Evolutionary conservation across 2,888 invertebrate genomes (phyloP).

Genomic region (Megamerina dolium): DNA sequence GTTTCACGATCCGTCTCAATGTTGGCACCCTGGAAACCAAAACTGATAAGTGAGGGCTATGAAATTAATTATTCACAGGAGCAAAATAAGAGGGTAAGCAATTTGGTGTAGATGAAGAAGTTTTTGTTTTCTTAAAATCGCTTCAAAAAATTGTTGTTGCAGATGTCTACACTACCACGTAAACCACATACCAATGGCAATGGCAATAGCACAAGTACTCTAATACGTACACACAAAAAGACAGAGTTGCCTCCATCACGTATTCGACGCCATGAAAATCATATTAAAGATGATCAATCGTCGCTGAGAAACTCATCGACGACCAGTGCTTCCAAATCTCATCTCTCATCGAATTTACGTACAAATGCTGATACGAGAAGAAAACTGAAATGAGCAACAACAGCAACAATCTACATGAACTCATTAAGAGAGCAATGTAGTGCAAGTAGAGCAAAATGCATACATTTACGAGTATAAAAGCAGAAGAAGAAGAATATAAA

Average conservation of each 20-base stretch:
- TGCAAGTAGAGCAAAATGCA: no score
- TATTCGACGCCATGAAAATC: slow-evolving; percentile 28
- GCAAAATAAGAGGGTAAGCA: slow-evolving; percentile 41
- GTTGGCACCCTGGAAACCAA: slow-evolving; percentile 78
- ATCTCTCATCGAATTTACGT: slow-evolving; percentile 41
- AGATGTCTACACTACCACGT: slow-evolving; percentile 43
- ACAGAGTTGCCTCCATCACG: slow-evolving; percentile 28
- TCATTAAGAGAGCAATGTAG: slow-evolving; percentile 1
- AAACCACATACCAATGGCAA: slow-evolving; percentile 36
- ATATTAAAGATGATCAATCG: slow-evolving; percentile 40
- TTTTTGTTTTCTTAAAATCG: no score
- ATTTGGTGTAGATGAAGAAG: no score
- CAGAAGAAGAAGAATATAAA: no score
- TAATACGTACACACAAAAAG: slow-evolving; percentile 36
- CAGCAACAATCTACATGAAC: neutral
- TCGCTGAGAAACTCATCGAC: slow-evolving; percentile 37
- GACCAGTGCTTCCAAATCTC: slow-evolving; percentile 39
- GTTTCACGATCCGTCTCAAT: slow-evolving; percentile 76
- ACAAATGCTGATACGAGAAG: slow-evolving; percentile 23
- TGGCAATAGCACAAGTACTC: slow-evolving; percentile 37
- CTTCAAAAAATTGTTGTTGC: no score
- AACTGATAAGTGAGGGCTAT: slow-evolving; percentile 64
- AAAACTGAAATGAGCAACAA: slow-evolving; percentile 14
- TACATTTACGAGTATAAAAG: no score
- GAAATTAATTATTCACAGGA: slow-evolving; percentile 74